A percentile compares a stretch with the other conserved stretches of the same genome.
Evolutionary conservation across 1,140 invertebrate genomes (phyloP).

Genomic region (Ridgeia piscesae): DNA sequence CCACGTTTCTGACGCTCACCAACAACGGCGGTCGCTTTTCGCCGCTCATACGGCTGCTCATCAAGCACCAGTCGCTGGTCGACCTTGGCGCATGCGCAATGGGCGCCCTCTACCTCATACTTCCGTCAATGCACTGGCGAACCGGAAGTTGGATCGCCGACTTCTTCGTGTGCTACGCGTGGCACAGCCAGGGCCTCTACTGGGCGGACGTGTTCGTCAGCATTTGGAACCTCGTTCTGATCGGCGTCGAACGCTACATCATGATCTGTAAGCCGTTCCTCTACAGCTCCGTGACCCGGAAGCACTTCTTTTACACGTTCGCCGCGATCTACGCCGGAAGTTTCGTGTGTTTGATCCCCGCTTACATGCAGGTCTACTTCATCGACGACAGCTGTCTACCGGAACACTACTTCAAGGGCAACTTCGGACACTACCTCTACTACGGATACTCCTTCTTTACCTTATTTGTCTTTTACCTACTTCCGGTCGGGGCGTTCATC

Average conservation of each 20-base stretch:
- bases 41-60: slow-evolving; percentile 3
- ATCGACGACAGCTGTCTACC: neutral
- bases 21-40: slow-evolving; percentile 3
- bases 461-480: neutral
- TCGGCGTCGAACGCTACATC: slow-evolving; percentile 19
- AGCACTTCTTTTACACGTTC: slow-evolving; percentile 8
- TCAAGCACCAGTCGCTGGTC: slow-evolving; percentile 19
- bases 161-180: slow-evolving; percentile 10
- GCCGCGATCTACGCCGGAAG: neutral
- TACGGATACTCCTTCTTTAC: slow-evolving; percentile 1
- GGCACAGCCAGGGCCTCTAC: slow-evolving; percentile 24
- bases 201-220: slow-evolving; percentile 13
- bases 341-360: neutral
- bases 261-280: slow-evolving; percentile 13
- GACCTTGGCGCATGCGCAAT: slow-evolving; percentile 14
- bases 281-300: slow-evolving; percentile 15
- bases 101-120: slow-evolving; percentile 1
- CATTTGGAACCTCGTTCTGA: slow-evolving; percentile 18
- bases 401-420: neutral
- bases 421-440: neutral
- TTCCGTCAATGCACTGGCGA: slow-evolving; percentile 12
- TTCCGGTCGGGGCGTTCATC: neutral
- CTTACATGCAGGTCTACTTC: slow-evolving; percentile 4
- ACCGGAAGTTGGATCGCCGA: neutral
- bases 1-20: neutral